Base-by-base conservation (phyloP, 1,140 invertebrate genomes). In the Microvelia longipes region DNA sequence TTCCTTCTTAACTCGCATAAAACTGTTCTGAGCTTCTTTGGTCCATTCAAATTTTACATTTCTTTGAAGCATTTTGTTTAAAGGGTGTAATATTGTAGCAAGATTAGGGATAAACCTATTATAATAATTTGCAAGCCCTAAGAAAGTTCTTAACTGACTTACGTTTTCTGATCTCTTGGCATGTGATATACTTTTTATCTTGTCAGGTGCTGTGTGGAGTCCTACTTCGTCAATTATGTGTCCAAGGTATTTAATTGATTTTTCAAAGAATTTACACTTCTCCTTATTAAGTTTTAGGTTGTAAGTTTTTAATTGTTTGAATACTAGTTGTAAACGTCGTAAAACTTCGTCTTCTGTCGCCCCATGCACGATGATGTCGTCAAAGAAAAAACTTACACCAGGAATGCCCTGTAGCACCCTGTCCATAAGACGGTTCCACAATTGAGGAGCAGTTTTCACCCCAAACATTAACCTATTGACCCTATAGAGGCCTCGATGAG, bases 401-500 rank as follows among this genome's bases (percentile, higher is more conserved):
- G 73, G 72, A 2, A 81, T 63, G 25, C 73, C 74, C 30, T 50
- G 64, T 13, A 84, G 66, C 2, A 79, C 71, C 70, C 77, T 71
- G 50, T 82, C 80, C 28, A 85, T 81, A 15, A 79, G 75, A 68
- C 77, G 35, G 73, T 85, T 81, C 71, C 84, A 85, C 69, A 82
- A 78, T 24, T 77, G 73, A 27, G 82, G 80, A 0, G 82, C 80
- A 24, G 77, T 77, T 69, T 79, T 77, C 2, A 85, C 77, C 5
- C 81, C 82, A 77, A 82, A 85, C 2, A 75, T 77, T 14, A 83
- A 65, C 63, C 78, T 69, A 69, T 79, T 79, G 71, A 79, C 77
- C 66, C 68, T 15, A 68, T 77, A 82, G 14, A 75, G 75, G 28
- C 78, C 78, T 72, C 73, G 69, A 70, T 76, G 76, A 25, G 75